Evolutionary conservation across 2,113 vertebrate genomes (phyloP).

Genomic region (Petrocephalus zakoni): DNA sequence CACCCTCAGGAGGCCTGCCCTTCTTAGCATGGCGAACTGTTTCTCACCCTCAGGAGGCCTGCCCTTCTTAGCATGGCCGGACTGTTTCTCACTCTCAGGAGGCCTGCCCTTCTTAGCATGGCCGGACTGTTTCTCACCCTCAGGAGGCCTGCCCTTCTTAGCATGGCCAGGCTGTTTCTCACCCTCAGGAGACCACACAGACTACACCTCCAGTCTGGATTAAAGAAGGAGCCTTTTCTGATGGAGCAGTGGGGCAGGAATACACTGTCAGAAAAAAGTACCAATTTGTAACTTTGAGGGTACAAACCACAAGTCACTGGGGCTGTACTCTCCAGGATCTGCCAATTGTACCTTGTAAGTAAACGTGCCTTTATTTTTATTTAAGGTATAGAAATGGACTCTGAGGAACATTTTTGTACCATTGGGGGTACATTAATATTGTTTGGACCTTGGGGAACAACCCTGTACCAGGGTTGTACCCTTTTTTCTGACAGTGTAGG

Average conservation of each 20-base stretch:
- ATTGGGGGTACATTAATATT: not conserved
- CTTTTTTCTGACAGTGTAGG: not conserved
- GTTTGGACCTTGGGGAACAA: not conserved
- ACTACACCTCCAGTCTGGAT: not conserved
- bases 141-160: not conserved
- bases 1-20: no score
- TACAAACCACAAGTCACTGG: not conserved
- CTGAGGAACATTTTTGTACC: not conserved
- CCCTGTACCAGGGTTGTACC: not conserved
- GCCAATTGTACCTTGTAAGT: not conserved
- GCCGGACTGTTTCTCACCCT: no score
- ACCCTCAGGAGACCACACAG: not conserved
- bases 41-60: no score
- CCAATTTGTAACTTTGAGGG: not conserved
- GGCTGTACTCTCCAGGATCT: not conserved
- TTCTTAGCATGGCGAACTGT: no score
- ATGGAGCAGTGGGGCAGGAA: not conserved
- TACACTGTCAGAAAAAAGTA: not conserved
- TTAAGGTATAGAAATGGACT: not conserved
- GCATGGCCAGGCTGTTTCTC: not conserved
- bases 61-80: no score
- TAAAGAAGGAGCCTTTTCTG: not conserved
- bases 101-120: no score
- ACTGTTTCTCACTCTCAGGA: no score
- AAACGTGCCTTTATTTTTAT: not conserved